Base-by-base conservation (phyloP, 2,797 vertebrate species). In the Halcyon smyrnensis region DNA sequence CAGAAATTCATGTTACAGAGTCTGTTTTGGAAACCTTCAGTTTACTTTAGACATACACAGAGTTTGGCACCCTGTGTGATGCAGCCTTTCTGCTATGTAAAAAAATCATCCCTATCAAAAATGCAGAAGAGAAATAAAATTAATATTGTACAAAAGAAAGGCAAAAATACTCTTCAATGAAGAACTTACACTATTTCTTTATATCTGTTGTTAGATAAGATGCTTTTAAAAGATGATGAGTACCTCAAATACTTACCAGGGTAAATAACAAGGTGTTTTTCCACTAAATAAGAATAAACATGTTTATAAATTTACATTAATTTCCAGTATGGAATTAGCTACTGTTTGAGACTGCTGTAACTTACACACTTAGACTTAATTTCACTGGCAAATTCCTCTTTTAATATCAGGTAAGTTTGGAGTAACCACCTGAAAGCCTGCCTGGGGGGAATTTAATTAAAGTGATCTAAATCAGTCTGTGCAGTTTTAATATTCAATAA, bases 221-320 rank as follows among this genome's bases (percentile, higher is more conserved):
- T 56, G 19, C 1, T 63, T 91, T 91, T 64, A 86, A 89, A 83
- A 60, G 19, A 65, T 36, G 8, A 56, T 48, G 30, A 62, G 9
- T 25, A 60, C 25, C 18, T 73, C 37, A 84, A 90, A 84, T 83
- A 73, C 57, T 89, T 84, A 60, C 85, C 56, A 70, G 57, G 32
- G 37, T 57, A 93, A 94, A 93, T 92, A 91, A 69, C 28, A 73
- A 57, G 12, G 11, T 53, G 24, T 7, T 89, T 95, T 97, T 67
- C 57, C n/a, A 43, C 50, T 73, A 94, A 91, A 62, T 32, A n/a
- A 92, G 27, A 94, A 92, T 37, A 84, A 92, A 51, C 12, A 77
- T 12, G 19, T 89, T 96, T 95, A 77, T 89, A 97, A 96, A 77
- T 16, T 81, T 81, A 81, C 28, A 62, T 73, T 95, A 88, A 96